Conservation (phyloP, 2,888 invertebrate genomes). For the Pterobdella sp. region DNA sequence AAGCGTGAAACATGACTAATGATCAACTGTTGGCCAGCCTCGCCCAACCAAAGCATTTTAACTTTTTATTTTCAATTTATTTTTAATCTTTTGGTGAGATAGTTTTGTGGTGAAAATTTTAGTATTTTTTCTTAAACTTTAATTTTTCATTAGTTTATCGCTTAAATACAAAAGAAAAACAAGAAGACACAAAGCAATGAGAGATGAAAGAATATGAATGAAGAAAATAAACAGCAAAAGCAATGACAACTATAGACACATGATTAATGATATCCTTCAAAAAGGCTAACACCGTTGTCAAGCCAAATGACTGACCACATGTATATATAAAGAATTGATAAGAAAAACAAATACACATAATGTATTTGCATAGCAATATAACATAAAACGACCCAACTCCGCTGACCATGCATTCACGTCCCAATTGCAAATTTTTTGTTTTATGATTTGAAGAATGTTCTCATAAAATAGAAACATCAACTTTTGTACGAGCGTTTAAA, state of each 20-base stretch:
- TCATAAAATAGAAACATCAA: too few relatives aligned
- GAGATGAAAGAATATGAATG: neutral
- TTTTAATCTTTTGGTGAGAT: neutral
- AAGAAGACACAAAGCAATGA: neutral
- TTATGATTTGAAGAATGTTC: too few relatives aligned
- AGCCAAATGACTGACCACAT: neutral
- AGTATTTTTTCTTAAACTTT: neutral
- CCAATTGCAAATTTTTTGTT: too few relatives aligned
- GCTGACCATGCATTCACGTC: too few relatives aligned
- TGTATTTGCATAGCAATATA: too few relatives aligned
- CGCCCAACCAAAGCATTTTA: neutral
- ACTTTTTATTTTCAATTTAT: neutral
- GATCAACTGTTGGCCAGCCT: slow-evolving; percentile 29
- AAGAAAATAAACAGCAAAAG: neutral
- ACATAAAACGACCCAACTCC: too few relatives aligned
- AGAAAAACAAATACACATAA: too few relatives aligned
- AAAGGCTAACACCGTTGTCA: slow-evolving; percentile 16
- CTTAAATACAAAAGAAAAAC: neutral
- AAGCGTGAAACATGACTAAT: slow-evolving; percentile 31
- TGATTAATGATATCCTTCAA: slow-evolving; percentile 3
- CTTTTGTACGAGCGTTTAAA: too few relatives aligned
- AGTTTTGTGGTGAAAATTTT: neutral
- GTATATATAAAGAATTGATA: neutral
- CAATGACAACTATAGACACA: neutral
- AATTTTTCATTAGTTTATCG: neutral